phyloP scores from a whole-genome alignment of 2,797 vertebrate genomes.

The Okamejei kenojei region DNA sequence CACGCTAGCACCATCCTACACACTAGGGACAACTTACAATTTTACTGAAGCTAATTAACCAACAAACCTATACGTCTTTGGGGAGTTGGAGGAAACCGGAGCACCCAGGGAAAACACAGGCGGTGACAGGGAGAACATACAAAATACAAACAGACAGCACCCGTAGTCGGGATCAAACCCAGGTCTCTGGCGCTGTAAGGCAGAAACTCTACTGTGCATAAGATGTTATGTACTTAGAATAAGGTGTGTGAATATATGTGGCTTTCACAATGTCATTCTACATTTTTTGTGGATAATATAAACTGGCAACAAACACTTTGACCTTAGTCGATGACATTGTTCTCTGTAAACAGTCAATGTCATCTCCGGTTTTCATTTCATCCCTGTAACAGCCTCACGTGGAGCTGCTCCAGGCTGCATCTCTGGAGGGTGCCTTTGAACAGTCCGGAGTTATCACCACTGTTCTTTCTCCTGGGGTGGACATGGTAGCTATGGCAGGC shows the following conservation, averaged over 20 bases:
- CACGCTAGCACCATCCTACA: too few relatives aligned
- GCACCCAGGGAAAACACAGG: too few relatives aligned
- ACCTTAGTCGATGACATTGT: background rate
- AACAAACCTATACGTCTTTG: too few relatives aligned
- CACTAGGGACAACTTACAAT: too few relatives aligned
- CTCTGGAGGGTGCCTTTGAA: background rate
- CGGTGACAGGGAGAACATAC: too few relatives aligned
- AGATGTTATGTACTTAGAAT: background rate
- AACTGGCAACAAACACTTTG: background rate
- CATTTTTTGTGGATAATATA: background rate
- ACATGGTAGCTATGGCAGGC: too few relatives aligned
- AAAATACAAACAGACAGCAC: too few relatives aligned
- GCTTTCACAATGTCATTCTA: background rate
- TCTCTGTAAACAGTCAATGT: background rate
- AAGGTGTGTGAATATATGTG: background rate
- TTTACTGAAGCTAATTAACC: too few relatives aligned
- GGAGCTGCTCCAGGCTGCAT: background rate
- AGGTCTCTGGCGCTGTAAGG: too few relatives aligned
- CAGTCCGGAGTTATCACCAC: background rate
- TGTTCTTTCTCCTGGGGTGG: background rate
- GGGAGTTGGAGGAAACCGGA: too few relatives aligned
- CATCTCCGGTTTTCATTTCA: background rate
- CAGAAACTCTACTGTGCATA: background rate
- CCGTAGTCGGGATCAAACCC: too few relatives aligned
- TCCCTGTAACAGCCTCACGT: background rate